Evolutionary conservation across 2,888 invertebrate genomes (phyloP).

Genomic region (Synergus umbraculus): DNA sequence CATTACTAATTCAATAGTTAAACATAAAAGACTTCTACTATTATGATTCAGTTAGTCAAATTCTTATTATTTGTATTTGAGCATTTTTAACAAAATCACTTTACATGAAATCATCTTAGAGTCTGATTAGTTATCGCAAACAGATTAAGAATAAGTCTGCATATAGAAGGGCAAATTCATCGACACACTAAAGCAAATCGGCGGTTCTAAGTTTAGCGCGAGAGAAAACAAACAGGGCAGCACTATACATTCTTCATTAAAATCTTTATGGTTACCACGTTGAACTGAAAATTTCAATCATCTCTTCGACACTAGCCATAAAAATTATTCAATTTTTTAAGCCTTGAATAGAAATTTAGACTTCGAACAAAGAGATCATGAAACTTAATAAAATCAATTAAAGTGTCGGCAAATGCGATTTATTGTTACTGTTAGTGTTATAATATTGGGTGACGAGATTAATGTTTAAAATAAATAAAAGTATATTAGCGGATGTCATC

Average conservation of each 20-base stretch:
- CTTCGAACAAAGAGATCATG: background rate
- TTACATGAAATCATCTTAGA: background rate
- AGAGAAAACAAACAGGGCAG: constrained; percentile 30
- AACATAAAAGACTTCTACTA: no score
- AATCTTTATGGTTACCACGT: constrained; percentile 21
- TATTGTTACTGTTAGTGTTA: background rate
- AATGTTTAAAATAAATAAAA: background rate
- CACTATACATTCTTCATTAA: constrained; percentile 23
- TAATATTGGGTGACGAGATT: background rate
- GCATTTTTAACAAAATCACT: background rate
- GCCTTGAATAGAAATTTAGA: background rate
- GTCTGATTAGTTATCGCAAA: background rate
- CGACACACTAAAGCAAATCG: constrained; percentile 26
- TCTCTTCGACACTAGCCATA: background rate
- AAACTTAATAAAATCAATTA: background rate
- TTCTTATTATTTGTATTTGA: background rate
- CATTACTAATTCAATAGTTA: no score
- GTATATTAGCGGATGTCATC: background rate
- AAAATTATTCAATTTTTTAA: background rate
- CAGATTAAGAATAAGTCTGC: background rate
- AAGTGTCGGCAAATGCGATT: background rate
- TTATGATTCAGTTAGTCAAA: no score
- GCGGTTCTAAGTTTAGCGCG: constrained; percentile 17
- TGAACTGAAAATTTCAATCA: background rate
- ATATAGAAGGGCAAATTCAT: constrained; percentile 3